Evolutionary conservation across 2,113 vertebrate species (phyloP).

Genomic region (Phoxinus phoxinus): DNA sequence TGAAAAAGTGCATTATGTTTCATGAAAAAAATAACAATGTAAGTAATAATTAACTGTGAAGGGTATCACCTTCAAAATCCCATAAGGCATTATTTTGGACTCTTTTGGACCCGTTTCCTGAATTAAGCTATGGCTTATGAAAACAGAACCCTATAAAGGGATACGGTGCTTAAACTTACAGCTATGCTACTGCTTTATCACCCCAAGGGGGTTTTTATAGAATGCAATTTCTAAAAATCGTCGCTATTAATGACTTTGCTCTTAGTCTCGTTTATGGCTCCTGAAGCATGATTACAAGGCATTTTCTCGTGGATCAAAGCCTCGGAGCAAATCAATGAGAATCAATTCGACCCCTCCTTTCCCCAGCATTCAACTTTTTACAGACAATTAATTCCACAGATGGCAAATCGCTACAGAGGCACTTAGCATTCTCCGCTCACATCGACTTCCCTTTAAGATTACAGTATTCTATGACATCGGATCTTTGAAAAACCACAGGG

Average conservation of each 20-base stretch:
- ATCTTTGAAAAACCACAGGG: slow-evolving; percentile 16
- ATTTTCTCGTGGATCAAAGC: slow-evolving; percentile 59
- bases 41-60: not conserved
- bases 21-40: not conserved
- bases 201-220: slow-evolving; percentile 35
- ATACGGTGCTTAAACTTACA: slow-evolving; percentile 31
- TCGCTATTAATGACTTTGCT: not conserved
- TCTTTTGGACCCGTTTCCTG: not conserved
- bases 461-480: slow-evolving; percentile 24
- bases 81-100: not conserved
- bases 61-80: not conserved
- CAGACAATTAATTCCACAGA: slow-evolving; percentile 57
- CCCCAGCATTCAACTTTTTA: slow-evolving; percentile 42
- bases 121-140: slow-evolving; percentile 4
- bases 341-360: slow-evolving; percentile 52
- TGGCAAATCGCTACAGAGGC: slow-evolving; percentile 33
- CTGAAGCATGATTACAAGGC: slow-evolving; percentile 55
- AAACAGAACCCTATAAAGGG: slow-evolving; percentile 18
- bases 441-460: slow-evolving; percentile 43
- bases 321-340: slow-evolving; percentile 56
- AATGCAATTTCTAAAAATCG: not conserved
- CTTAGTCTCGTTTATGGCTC: slow-evolving; percentile 43
- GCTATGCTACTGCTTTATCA: slow-evolving; percentile 16
- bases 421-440: slow-evolving; percentile 41
- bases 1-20: not conserved